Evolutionary conservation across 2,113 vertebrate species (phyloP), one percentile per base, ranked within the genome.

Genomic region (Cephalopholis sonnerati): DNA sequence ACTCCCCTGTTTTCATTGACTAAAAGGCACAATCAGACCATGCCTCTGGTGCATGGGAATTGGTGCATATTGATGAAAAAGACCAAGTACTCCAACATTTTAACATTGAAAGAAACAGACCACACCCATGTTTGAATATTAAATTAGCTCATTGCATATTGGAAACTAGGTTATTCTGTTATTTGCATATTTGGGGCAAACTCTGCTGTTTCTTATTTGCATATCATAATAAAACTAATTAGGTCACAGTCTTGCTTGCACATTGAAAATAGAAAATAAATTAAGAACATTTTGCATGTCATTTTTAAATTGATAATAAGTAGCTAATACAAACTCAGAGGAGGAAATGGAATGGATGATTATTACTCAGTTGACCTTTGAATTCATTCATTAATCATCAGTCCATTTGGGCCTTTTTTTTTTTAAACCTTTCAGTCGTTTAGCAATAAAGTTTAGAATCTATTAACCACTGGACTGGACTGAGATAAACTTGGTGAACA

Each of bases 161-260:
- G 18, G 20, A 63, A 72, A 57, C 59, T 65, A 32, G 77, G 51
- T 50, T 73, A 57, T 55, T 16, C 7, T n/a, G 51, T 48, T 54
- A 81, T 80, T 73, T 80, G 50, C 51, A 65, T 80, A 18, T 32
- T 46, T 1, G 25, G 32, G 36, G 10, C 17, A 8, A 22, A n/a
- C 17, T 29, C 39, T 54, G 57, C 16, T 50, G 29, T 12, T 68
- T 78, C 25, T 62, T 20, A 72, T 81, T 81, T 64, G 20, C 69
- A 73, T 50, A 66, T 65, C 24, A 65, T 65, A 39, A 81, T 58
- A 66, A 44, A 27, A 59, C 22, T 59, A 69, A 77, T 77, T 48
- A 68, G 64, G 66, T 29, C 66, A 51, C 15, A 61, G n/a, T 51
- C 13, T 36, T 29, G 9, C 24, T 57, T 41, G 24, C 27, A 15